These are phyloP conservation scores for Osedax frankpressi DNA, from an alignment of 2,888 invertebrate genomes.

Conservation along the genomic window DNA sequence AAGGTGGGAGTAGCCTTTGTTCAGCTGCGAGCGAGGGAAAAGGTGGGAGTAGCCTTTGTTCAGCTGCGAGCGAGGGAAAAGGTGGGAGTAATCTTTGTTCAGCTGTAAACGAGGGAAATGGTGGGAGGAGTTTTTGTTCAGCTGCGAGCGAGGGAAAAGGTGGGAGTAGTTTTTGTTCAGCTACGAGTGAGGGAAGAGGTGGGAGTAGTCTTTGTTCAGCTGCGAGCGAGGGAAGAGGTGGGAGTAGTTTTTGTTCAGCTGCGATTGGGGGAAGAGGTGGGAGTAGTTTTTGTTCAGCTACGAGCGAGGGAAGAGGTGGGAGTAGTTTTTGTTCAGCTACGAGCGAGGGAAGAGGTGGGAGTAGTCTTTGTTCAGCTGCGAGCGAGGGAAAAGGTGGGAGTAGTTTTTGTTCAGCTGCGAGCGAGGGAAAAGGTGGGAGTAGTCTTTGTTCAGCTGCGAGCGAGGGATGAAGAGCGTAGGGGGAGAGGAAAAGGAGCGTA, in stretches of 20 bases:
- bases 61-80: too few relatives aligned
- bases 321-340: background rate
- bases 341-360: background rate
- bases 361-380: background rate
- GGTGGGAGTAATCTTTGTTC: too few relatives aligned
- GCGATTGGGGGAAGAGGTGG: background rate
- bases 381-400: background rate
- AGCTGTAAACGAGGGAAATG: too few relatives aligned
- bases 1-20: background rate
- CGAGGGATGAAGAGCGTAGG: background rate
- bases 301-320: background rate
- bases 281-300: too few relatives aligned
- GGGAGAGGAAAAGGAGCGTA: background rate
- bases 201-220: background rate
- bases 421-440: background rate
- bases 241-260: background rate
- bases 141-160: background rate
- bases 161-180: constrained; percentile 1
- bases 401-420: too few relatives aligned
- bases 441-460: background rate
- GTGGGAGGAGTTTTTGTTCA: too few relatives aligned
- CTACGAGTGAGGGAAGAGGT: background rate
- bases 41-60: too few relatives aligned
- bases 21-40: background rate
- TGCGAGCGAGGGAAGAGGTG: background rate